Base-by-base conservation (phyloP, 1,140 invertebrate species). In the Cardiocondyla obscurior region DNA sequence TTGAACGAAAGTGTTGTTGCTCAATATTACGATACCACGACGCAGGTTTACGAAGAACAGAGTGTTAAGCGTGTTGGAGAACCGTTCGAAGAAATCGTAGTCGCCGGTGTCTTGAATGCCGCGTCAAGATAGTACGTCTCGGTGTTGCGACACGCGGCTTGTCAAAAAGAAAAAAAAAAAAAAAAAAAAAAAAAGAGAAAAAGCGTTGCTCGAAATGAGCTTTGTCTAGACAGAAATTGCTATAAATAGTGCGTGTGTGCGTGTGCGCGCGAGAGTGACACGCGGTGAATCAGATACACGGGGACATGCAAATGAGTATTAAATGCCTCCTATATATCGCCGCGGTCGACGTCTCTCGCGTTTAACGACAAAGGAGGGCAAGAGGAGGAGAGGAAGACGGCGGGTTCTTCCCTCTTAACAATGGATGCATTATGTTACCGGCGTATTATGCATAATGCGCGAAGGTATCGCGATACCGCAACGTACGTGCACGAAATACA, bases 341-440 rank as follows among this genome's bases (percentile, higher is more conserved):
- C 39, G 55, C 55, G 70, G 70, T 70, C 77, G 69, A 85, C 79
- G 85, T 82, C 85, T 65, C 70, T 76, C 58, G 60, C 73, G 58
- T 77, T 65, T 64, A 49, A 19, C 8, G 49, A 74, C 58, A 39
- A 76, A 77, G 82, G 57, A 46, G 65, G 36, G 28, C 16, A 8
- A 46, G 5, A 16, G 42, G 22, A 46, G 44, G 82, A 30, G 39
- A 76, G n/a, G 25, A 51, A 42, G 55, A 70, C 55, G 28, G 16
- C 64, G 74, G 74, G 46, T 70, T 67, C 82, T 84, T 83, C 64
- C 64, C 51, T 69, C 33, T 73, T 46, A 85, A 89, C 88, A 89
- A 89, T 89, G 84, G 85, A 46, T 19, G 85, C 83, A 89, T 87
- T 87, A 89, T 85, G 88, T 89, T 89, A 83, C 74, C 62, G 33